Evolutionary conservation across 2,113 vertebrate species (phyloP).

Genomic region (Xenopus borealis): DNA sequence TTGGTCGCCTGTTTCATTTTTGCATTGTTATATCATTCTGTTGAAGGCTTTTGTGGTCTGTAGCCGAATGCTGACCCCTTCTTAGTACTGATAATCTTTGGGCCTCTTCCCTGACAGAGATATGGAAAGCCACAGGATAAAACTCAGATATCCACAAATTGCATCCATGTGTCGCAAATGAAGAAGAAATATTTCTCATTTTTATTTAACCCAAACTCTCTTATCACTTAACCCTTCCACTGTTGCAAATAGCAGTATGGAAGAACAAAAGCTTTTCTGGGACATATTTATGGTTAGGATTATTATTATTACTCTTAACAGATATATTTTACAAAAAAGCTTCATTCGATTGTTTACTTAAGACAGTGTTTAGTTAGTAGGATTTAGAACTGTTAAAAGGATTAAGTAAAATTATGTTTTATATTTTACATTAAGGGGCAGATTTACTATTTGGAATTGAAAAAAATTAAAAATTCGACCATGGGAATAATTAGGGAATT

Average conservation of each 20-base stretch:
- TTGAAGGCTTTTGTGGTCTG: slow-evolving; percentile 10
- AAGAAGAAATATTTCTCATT: slow-evolving; percentile 24
- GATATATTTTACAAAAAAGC: too few relatives aligned
- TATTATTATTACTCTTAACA: too few relatives aligned
- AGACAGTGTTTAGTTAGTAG: too few relatives aligned
- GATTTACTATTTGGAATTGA: too few relatives aligned
- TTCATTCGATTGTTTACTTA: too few relatives aligned
- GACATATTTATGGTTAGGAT: too few relatives aligned
- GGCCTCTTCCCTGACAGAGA: slow-evolving; percentile 43
- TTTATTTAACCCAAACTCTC: background rate
- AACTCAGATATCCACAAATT: slow-evolving; percentile 44
- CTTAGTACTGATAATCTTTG: slow-evolving; percentile 40
- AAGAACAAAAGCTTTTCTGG: background rate
- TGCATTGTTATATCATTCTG: slow-evolving; percentile 13
- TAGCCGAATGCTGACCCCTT: slow-evolving; percentile 35
- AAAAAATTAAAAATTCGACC: too few relatives aligned
- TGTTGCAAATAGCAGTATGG: background rate
- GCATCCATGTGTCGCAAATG: slow-evolving; percentile 36
- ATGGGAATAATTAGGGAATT: too few relatives aligned
- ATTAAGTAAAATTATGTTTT: too few relatives aligned
- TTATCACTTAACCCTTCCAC: background rate
- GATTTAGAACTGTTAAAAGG: too few relatives aligned
- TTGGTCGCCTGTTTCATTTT: slow-evolving; percentile 18
- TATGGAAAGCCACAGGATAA: slow-evolving; percentile 42
- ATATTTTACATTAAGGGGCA: too few relatives aligned